These are phyloP conservation scores for Fulmarus glacialis DNA, from an alignment of 2,113 vertebrate species.

Conservation along the genomic window DNA sequence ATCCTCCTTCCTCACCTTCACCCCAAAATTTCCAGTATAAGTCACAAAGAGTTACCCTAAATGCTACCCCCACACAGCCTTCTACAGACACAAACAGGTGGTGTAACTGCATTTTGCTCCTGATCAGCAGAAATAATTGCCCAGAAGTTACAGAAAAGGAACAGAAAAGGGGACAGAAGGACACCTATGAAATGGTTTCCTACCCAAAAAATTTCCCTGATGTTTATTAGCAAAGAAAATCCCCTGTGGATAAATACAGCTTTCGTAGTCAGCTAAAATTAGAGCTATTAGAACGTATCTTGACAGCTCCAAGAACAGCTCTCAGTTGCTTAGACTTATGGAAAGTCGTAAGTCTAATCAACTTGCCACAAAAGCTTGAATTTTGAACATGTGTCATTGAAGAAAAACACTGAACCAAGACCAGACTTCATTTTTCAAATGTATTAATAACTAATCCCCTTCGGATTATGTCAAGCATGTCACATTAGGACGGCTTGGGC, in stretches of 20 bases:
- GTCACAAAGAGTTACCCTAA: neutral
- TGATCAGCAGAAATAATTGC: neutral
- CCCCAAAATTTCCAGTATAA: neutral
- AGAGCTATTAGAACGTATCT: neutral
- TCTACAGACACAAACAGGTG: neutral
- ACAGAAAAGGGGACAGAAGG: neutral
- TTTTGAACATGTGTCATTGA: neutral
- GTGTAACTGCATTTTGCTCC: neutral
- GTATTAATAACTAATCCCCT: constrained; percentile 35
- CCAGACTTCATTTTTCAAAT: neutral
- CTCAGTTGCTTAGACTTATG: neutral
- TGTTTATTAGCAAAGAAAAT: neutral
- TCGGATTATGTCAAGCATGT: neutral
- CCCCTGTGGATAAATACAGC: neutral
- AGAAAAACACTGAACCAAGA: neutral
- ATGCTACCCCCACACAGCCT: neutral
- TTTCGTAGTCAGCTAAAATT: neutral
- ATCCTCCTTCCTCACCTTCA: neutral
- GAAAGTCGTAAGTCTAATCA: constrained; percentile 14
- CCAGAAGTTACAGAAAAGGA: neutral
- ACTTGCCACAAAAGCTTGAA: constrained; percentile 3
- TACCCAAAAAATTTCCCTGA: neutral
- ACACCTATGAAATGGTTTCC: neutral
- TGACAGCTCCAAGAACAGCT: constrained; percentile 8
- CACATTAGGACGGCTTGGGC: neutral